Evolutionary conservation across 2,113 vertebrate species (phyloP), one percentile per base, ranked within the genome.

Genomic region (Hyla sarda): DNA sequence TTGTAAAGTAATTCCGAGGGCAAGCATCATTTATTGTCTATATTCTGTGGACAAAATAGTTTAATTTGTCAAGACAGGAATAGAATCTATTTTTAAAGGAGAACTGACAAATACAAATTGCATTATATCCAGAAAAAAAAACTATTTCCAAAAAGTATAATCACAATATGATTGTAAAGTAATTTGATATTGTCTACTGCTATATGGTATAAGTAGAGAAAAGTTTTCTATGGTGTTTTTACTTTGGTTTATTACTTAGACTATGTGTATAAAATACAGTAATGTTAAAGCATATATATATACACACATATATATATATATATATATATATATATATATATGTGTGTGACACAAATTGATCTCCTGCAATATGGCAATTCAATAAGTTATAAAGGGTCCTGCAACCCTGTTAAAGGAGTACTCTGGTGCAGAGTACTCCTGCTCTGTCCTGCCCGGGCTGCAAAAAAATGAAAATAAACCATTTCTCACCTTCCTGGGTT

Each of bases 71-170:
- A 85, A 56, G 73, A 25, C 41, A 85, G 32, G 30, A 52, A 50
- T 54, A 85, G 78, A 77, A 85, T 52, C 25, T 67, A 67, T 78
- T 85, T 84, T 84, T 84, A 65, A 65, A 76, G 56, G 14, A 52
- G 69, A 84, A 56, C 50, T 83, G 69, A 83, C 69, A 72, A 73
- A 72, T 28, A 52, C 69, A 73, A 83, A 60, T 84, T 62, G 37
- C 69, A 37, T 47, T 84, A 60, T 58, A 54, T 60, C 34, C n/a
- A 58, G 71, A 41, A 47, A 16, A 41, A 47, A 16, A 74, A 32
- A 7, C 41, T 41, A 41, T 41, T 56, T 67, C 21, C 30, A 65
- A 85, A 76, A 78, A 34, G 21, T 76, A 78, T 77, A 45, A 52
- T 84, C 28, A 16, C 52, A 71, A 58, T 54, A 73, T 23, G 28